A percentile compares a stretch with the other conserved stretches of the same genome.
phyloP scores from a whole-genome alignment of 2,797 vertebrate genomes.

The Pipistrellus kuhlii region DNA sequence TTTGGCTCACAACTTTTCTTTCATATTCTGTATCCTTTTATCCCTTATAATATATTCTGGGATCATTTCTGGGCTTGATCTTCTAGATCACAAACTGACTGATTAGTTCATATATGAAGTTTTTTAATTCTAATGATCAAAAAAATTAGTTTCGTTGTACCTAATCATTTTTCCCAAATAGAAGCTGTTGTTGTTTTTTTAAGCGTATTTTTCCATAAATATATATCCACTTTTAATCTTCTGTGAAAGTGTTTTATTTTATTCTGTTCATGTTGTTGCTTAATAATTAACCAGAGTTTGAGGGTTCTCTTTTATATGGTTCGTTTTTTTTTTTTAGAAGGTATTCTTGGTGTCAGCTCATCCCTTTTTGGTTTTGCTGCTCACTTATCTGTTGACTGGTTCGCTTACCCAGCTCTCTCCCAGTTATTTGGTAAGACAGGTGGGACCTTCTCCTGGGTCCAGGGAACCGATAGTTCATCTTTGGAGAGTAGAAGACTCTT shows the following conservation, averaged over 20 bases:
- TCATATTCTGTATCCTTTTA: not conserved
- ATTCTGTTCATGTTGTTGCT: not conserved
- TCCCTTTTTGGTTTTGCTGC: not conserved
- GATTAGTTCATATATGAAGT: not conserved
- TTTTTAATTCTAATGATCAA: constrained; percentile 1
- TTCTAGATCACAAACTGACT: constrained; percentile 28
- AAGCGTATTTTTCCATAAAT: not conserved
- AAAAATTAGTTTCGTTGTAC: not conserved
- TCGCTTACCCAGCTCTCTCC: not conserved
- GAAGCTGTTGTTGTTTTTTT: not conserved
- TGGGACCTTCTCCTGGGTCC: not conserved
- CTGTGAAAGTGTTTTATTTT: not conserved
- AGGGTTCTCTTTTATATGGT: not conserved
- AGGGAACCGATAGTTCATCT: not conserved
- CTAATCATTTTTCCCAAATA: not conserved
- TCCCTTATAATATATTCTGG: not conserved
- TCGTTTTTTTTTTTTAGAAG: not conserved
- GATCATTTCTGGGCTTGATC: constrained; percentile 24
- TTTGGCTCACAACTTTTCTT: not conserved
- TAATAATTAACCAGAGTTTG: not conserved
- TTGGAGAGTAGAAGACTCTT: not conserved
- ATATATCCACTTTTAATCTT: not conserved
- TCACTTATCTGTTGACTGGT: not conserved
- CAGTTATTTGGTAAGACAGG: not conserved
- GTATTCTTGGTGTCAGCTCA: not conserved